A percentile compares a stretch with the other conserved stretches of the same genome.
Conservation (phyloP, 2,797 vertebrate species). For the Poeciliopsis infans region DNA sequence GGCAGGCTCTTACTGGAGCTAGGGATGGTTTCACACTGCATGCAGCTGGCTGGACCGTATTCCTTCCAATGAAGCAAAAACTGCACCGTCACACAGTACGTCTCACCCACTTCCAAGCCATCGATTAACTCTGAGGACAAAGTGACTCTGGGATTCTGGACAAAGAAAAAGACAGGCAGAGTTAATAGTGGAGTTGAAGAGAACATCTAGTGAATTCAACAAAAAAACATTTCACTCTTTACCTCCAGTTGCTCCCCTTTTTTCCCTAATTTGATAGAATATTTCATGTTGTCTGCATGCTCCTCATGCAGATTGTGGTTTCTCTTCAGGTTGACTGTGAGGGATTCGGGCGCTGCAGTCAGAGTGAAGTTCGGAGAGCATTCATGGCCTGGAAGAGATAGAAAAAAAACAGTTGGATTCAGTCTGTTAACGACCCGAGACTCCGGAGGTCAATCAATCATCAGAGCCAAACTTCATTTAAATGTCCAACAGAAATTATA, state of each 20-base stretch:
- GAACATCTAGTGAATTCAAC: no score
- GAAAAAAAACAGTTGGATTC: background rate
- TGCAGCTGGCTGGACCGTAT: constrained; percentile 3
- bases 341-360: background rate
- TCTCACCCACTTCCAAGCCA: background rate
- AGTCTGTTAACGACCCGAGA: background rate
- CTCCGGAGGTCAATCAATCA: background rate
- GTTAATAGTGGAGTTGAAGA: background rate
- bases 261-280: background rate
- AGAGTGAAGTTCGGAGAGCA: constrained; percentile 11
- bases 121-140: background rate
- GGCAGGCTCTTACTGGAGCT: background rate
- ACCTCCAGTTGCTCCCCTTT: background rate
- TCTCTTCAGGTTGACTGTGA: background rate
- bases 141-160: background rate
- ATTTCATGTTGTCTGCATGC: rapidly evolving
- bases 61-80: background rate
- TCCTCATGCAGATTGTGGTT: background rate
- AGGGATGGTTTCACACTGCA: constrained; percentile 8
- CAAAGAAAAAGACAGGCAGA: background rate
- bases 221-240: background rate
- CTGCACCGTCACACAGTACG: constrained; percentile 4
- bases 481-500: background rate
- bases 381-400: background rate
- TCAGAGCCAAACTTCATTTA: background rate